Base-by-base conservation (phyloP, 64 coral and sea anemone genomes). In the Acropora tenuis region DNA sequence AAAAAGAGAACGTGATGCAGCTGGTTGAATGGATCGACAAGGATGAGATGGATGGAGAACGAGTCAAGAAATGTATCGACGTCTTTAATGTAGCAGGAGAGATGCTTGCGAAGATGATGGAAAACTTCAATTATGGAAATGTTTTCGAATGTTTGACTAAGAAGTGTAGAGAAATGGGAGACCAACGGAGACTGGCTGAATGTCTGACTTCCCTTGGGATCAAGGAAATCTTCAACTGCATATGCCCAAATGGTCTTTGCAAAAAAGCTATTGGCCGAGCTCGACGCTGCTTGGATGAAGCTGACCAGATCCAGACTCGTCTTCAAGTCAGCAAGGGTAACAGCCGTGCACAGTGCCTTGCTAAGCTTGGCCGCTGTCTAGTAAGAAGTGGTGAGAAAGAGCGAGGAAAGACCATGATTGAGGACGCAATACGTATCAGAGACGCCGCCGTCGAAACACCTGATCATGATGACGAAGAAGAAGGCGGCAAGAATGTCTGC, bases 101-200 rank as follows among this genome's bases (percentile, higher is more conserved):
- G 49, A 48, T 92, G 19, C 80, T 92, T 5, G 81, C 90, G 12
- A 92, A 92, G 55, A 92, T 92, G 80, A 77, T 86, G 43, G 41
- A 13, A 63, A 92, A 84, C 47, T 17, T 2, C 3, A 84, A 43
- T 19, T 92, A 77, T 80, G 6, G 78, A 45, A 40, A 5, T 6
- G 41, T 78, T 13, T 76, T 40, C 57, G 48, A 49, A n/a, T 50
- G 19, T 0, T 84, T 92, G 48, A 76, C 8, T 20, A 61, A 48
- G 48, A 66, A 57, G 5, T 92, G 76, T 43, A 49, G 52, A 67
- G 41, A 77, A 10, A 85, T 48, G 80, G 1, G 7, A 47, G 91
- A 93, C 49, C 61, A 86, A 41, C 48, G 15, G 10, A 60, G 80
- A 76, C 66, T 77, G 46, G 52, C 52, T 43, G 90, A 86, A n/a